Conservation (phyloP, 1,140 invertebrate genomes). For the Caerostris extrusa region DNA sequence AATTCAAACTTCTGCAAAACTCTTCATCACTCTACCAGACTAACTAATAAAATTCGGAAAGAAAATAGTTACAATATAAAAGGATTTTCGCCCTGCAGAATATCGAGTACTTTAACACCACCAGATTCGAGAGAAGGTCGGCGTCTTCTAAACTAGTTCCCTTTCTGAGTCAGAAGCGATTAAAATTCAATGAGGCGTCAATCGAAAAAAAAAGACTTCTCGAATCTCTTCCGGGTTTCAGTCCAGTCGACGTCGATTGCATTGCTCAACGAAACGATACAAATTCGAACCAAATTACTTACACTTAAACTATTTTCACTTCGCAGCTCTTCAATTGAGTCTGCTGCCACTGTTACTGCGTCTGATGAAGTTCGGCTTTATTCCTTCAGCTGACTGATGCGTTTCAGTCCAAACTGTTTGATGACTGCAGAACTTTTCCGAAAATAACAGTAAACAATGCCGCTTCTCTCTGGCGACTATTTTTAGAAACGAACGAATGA, state of each 20-base stretch:
- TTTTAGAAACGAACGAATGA: no score
- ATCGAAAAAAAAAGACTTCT: background rate
- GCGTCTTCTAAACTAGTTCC: background rate
- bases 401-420: background rate
- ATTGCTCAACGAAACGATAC: constrained; percentile 8
- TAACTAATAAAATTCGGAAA: no score
- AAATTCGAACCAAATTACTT: constrained; percentile 25
- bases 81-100: no score
- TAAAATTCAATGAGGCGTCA: constrained; percentile 39
- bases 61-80: no score
- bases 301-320: constrained; percentile 29
- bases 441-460: background rate
- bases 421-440: background rate
- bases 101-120: no score
- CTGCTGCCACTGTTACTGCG: background rate
- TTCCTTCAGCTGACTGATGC: background rate
- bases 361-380: background rate
- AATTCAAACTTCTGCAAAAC: no score
- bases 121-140: no score
- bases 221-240: constrained; percentile 9
- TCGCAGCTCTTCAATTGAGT: background rate
- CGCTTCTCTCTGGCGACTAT: background rate
- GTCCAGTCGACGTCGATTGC: constrained; percentile 12
- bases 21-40: no score
- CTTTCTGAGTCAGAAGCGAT: constrained; percentile 7